Evolutionary conservation across 2,113 vertebrate genomes (phyloP), one percentile per base, ranked within the genome.

Genomic region (Craseonycteris thonglongyai): DNA sequence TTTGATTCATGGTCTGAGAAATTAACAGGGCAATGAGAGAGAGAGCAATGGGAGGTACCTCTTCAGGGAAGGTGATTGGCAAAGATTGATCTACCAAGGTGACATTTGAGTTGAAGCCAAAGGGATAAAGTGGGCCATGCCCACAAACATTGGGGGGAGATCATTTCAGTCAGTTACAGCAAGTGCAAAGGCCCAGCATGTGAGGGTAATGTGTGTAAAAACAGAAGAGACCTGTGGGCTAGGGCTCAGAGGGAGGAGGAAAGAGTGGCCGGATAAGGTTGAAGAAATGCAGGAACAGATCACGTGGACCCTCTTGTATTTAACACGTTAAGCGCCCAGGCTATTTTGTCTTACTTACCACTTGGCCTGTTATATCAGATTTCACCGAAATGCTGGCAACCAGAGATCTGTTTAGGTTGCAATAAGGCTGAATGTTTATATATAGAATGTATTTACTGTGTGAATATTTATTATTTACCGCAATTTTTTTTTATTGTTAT

Each of bases 181-280:
- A 12, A n/a, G 13, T 28, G 40, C 35, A 5, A 1, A 35, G 40
- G 26, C 79, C 71, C 19, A 0, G 0, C 4, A 6, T 4, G 7
- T 10, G 51, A 58, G 47, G 9, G 19, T 1, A 21, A n/a, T 2
- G 24, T 10, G 3, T 59, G 59, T 58, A 33, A 16, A 45, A 45
- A 35, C 38, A 0, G 33, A 42, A n/a, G 30, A 14, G 47, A 7
- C 49, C 7, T 0, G 7, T 3, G 58, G 33, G 11, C 72, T 35
- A 54, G 71, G 21, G 45, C 51, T 24, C 30, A 3, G 54, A 4
- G 26, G 30, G 38, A 19, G 18, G 10, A 38, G 40, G 28, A 18
- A 47, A 19, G 58, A 9, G 42, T 1, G 11, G 30, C 30, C 18
- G 33, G 38, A 8, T n/a, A 9, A 18, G 59, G 61, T 7, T 5